Conservation (phyloP, 2,888 invertebrate species). For the Drosophila macrospina region DNA sequence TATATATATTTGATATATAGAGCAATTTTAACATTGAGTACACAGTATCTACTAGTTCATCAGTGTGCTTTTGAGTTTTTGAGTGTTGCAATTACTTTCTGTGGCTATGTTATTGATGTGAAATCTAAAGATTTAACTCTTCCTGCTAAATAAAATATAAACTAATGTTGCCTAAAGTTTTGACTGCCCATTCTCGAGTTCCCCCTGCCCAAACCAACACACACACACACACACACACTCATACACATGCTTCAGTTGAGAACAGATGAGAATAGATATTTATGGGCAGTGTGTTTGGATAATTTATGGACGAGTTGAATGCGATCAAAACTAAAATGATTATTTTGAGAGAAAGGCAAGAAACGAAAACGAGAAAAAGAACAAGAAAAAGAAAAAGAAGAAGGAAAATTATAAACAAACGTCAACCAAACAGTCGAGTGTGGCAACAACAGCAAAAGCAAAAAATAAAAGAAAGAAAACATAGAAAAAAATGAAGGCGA, state of each 20-base stretch:
- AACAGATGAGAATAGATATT: constrained; percentile 28
- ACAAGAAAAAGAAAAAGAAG: constrained; percentile 32
- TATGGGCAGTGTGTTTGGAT: constrained; percentile 37
- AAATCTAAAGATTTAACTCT: no score
- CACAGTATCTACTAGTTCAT: not conserved
- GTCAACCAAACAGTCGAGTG: constrained; percentile 36
- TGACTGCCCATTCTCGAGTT: not conserved
- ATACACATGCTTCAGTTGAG: constrained; percentile 41
- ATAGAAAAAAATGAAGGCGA: constrained; percentile 11
- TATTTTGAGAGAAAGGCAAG: constrained; percentile 50
- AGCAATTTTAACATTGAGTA: no score
- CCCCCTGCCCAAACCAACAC: not conserved
- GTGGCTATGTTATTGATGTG: no score
- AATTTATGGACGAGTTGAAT: constrained; percentile 60
- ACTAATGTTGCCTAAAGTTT: not conserved
- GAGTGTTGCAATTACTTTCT: no score
- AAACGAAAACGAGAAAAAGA: not conserved
- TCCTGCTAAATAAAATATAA: no score
- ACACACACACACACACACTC: not conserved
- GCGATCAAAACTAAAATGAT: constrained; percentile 68
- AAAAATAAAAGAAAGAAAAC: not conserved
- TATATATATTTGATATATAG: no score
- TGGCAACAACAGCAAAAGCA: constrained; percentile 19
- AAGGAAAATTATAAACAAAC: constrained; percentile 70
- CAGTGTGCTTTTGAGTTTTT: no score